phyloP scores from a whole-genome alignment of 2,113 vertebrate genomes.

The Rhinopithecus roxellana region DNA sequence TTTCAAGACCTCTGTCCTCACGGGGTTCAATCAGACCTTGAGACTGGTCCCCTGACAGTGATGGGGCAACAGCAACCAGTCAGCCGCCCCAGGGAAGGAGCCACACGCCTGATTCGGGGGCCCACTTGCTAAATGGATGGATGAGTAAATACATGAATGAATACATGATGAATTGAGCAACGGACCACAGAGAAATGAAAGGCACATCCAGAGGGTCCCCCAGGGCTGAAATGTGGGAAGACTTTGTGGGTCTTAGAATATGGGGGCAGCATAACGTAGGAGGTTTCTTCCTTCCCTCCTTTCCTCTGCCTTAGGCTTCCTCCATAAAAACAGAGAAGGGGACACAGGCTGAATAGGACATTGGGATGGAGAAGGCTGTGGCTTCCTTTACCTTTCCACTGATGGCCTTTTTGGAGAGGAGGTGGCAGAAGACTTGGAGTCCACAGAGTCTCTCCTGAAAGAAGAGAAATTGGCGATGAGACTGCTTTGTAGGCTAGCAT shows the following conservation, averaged over 20 bases:
- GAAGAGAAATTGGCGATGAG: slow-evolving; percentile 34
- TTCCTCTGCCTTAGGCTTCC: background rate
- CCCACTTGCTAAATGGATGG: background rate
- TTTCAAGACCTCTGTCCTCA: background rate
- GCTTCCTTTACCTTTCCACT: slow-evolving; percentile 87
- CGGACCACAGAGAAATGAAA: background rate
- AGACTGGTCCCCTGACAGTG: background rate
- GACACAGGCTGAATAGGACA: background rate
- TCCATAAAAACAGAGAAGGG: background rate
- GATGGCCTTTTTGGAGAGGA: slow-evolving; percentile 87
- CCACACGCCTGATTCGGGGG: background rate
- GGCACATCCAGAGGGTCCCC: background rate
- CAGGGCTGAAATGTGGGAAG: background rate
- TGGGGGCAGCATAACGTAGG: background rate
- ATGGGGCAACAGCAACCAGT: background rate
- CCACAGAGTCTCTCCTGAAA: slow-evolving; percentile 88
- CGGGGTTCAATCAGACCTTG: background rate
- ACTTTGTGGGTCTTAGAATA: background rate
- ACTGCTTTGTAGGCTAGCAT: no score
- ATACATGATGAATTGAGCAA: background rate
- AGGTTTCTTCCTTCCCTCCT: background rate
- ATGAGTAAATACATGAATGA: background rate
- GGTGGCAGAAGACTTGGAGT: slow-evolving; percentile 83
- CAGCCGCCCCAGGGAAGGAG: background rate
- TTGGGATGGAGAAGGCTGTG: background rate